Evolutionary conservation across 2,113 vertebrate genomes (phyloP).

Genomic region (Zeus faber): DNA sequence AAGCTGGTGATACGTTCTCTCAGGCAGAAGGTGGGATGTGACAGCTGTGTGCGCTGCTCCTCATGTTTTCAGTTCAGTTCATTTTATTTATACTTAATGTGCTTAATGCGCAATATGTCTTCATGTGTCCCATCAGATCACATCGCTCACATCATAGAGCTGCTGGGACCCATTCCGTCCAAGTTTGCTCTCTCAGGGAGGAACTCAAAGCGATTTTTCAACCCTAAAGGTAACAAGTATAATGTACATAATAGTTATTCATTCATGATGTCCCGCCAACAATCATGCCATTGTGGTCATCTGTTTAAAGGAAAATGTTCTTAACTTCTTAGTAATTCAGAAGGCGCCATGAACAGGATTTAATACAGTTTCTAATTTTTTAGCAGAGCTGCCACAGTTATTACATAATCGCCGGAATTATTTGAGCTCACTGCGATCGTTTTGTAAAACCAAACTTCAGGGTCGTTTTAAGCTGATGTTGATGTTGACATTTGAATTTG

Average conservation of each 20-base stretch:
- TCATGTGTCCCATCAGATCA: conserved; percentile 84
- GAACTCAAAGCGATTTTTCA: conserved; percentile 90
- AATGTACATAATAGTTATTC: background rate
- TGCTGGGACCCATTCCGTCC: conserved; percentile 89
- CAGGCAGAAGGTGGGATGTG: conserved; percentile 62
- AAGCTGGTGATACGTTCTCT: conserved; percentile 56
- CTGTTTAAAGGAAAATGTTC: no score
- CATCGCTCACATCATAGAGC: conserved; percentile 96
- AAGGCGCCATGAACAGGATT: no score
- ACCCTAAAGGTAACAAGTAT: conserved; percentile 78
- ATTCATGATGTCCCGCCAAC: background rate
- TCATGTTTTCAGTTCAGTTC: background rate
- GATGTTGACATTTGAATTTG: no score
- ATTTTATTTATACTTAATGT: conserved; percentile 23
- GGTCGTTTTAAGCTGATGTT: no score
- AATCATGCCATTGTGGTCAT: background rate
- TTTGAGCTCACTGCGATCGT: no score
- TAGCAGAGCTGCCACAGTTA: no score
- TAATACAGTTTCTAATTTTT: no score
- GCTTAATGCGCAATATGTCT: conserved; percentile 75
- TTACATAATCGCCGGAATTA: no score
- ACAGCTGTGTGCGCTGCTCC: background rate
- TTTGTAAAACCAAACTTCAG: no score
- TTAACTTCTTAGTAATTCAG: no score
- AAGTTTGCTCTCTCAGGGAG: conserved; percentile 88